Evolutionary conservation across 2,888 invertebrate species (phyloP).

Genomic region (Nebria brevicollis): DNA sequence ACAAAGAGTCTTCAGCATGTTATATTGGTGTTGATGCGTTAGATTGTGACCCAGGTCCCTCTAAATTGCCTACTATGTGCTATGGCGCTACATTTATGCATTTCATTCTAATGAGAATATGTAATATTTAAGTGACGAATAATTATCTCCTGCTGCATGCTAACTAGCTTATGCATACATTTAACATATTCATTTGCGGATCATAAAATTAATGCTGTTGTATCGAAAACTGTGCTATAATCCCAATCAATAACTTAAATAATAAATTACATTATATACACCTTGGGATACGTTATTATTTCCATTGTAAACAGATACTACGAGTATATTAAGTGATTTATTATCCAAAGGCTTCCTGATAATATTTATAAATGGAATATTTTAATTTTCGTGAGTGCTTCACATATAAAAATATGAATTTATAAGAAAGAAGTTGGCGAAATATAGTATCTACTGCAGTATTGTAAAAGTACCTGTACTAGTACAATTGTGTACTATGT

Average conservation of each 20-base stretch:
- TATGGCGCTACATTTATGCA: neutral
- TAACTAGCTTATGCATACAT: neutral
- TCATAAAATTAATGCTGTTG: neutral
- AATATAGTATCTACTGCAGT: neutral
- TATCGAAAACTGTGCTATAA: no score
- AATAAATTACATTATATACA: no score
- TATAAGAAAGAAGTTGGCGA: neutral
- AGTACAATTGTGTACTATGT: neutral
- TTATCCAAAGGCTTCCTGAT: no score
- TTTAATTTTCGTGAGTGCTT: conserved; percentile 4
- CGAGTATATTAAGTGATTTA: no score
- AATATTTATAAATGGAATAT: neutral
- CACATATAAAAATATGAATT: neutral
- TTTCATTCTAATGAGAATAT: neutral
- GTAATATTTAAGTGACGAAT: conserved; percentile 19
- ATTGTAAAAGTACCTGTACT: neutral
- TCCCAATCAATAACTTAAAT: no score
- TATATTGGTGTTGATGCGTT: neutral
- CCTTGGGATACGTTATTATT: no score
- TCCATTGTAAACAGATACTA: no score
- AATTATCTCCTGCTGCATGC: neutral
- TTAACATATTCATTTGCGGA: neutral
- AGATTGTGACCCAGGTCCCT: neutral
- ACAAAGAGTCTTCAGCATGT: conserved; percentile 17
- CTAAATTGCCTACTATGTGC: neutral